Percentiles rank a stretch among this genome's conserved stretches.
phyloP scores from a whole-genome alignment of 1,140 invertebrate species.

The Conopomorpha cramerella region DNA sequence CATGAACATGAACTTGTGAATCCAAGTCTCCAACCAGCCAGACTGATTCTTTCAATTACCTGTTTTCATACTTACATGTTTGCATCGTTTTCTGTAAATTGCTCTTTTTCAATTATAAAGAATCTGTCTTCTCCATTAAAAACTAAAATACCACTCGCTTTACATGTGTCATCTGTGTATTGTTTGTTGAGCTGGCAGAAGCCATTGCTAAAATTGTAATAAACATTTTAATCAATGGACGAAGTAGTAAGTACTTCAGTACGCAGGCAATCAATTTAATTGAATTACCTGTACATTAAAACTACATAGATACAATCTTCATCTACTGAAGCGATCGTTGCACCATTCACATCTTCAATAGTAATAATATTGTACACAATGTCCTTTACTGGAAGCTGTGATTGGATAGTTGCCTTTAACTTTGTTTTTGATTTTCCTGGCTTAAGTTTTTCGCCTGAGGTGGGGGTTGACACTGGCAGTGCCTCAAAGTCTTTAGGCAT shows the following conservation, averaged over 20 bases:
- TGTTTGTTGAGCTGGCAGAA: constrained; percentile 25
- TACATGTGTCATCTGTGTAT: constrained; percentile 16
- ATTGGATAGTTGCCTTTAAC: constrained; percentile 31
- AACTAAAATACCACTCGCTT: constrained; percentile 17
- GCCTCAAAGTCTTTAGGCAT: too few species aligned
- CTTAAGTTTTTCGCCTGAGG: too few species aligned
- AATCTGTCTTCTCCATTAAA: too few species aligned
- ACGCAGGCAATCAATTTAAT: neutral
- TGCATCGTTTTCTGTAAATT: too few species aligned
- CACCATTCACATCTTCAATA: constrained; percentile 5
- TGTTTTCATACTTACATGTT: too few species aligned
- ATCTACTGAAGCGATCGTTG: neutral
- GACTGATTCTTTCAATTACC: too few species aligned
- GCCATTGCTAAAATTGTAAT: constrained; percentile 20
- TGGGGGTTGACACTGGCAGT: too few species aligned
- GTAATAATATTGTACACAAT: constrained; percentile 12
- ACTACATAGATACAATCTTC: too few species aligned
- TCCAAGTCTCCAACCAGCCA: too few species aligned
- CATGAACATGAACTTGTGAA: too few species aligned
- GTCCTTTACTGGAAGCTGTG: constrained; percentile 23
- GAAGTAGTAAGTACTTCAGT: neutral
- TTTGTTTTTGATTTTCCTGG: constrained; percentile 15
- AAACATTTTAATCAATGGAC: constrained; percentile 2
- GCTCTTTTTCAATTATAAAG: too few species aligned
- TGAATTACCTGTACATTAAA: neutral